Percentiles rank a stretch among this genome's conserved stretches.
These are phyloP conservation scores for Lethenteron reissneri DNA, from an alignment of 2,113 vertebrate genomes.

Conservation along the genomic window DNA sequence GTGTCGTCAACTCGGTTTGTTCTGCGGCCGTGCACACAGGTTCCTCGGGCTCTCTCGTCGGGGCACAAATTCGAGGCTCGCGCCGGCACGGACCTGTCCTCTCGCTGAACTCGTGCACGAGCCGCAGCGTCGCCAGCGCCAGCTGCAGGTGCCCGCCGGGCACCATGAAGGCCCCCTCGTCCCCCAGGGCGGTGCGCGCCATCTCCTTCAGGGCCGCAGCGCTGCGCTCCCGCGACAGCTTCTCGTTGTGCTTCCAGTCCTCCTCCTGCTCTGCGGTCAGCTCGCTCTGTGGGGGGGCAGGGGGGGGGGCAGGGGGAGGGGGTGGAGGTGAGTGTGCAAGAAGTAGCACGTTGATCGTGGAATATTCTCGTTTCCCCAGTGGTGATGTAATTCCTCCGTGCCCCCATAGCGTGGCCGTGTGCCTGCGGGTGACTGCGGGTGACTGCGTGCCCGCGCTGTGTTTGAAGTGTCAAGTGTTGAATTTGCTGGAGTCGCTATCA, in stretches of 20 bases:
- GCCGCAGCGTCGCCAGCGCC: neutral
- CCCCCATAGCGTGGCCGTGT: neutral
- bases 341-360: neutral
- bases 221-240: neutral
- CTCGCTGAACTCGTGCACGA: neutral
- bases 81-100: neutral
- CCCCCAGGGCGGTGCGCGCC: neutral
- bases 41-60: neutral
- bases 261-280: conserved; percentile 1
- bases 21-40: too few species aligned
- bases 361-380: neutral
- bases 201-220: neutral
- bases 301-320: neutral
- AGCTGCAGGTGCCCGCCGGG: conserved; percentile 1
- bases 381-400: neutral
- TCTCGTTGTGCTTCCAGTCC: neutral
- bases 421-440: neutral
- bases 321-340: neutral
- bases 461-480: neutral
- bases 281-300: neutral
- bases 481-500: neutral
- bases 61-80: neutral
- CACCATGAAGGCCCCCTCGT: neutral
- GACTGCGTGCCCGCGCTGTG: neutral
- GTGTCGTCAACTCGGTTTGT: too few species aligned